Evolutionary conservation across 2,888 invertebrate species (phyloP), one percentile per base, ranked within the genome.

Genomic region (Drosophila longiperda): DNA sequence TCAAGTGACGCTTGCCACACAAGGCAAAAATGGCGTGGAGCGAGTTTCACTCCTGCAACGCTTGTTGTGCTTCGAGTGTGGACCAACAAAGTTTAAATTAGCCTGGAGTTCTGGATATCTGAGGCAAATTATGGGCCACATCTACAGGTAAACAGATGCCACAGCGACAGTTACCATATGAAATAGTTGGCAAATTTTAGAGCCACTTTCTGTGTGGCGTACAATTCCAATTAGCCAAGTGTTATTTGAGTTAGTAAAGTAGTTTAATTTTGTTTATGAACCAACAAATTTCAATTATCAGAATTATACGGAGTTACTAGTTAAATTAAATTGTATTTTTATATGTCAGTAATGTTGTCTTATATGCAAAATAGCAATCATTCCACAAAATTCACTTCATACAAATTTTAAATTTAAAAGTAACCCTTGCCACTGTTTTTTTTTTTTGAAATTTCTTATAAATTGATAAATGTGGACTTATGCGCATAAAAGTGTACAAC

Each of bases 1-100:
- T 77, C 88, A 79, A 85, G 84, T 85, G 77, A 85, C 74, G 88
- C 26, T 26, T 26, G 26, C 85, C 65, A 80, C 71, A 75, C 64
- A 55, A 61, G 73, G 20, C 75, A 67, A 70, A 78, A 75, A 70
- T 32, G 65, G 48, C 63, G 26, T 34, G 36, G 34, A 45, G 73
- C 26, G 33, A 42, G 32, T 15, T 55, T 20, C 17, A 36, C 32
- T 20, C 33, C 26, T 26, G 38, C 7, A 50, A 38, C 20, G 59
- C 23, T 61, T 57, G 33, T 38, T 52, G 42, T 48, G 49, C 63
- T 55, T 66, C 52, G 61, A 66, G 64, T 60, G 32, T 62, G 32
- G 49, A 38, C 9, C 59, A 62, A 63, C 65, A 67, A 80, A 80
- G 80, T 80, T 80, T 75, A 71, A 80, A 80, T 80, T 80, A 80